These are phyloP conservation scores for Euura lappo DNA, from an alignment of 1,140 invertebrate genomes.

Conservation along the genomic window DNA sequence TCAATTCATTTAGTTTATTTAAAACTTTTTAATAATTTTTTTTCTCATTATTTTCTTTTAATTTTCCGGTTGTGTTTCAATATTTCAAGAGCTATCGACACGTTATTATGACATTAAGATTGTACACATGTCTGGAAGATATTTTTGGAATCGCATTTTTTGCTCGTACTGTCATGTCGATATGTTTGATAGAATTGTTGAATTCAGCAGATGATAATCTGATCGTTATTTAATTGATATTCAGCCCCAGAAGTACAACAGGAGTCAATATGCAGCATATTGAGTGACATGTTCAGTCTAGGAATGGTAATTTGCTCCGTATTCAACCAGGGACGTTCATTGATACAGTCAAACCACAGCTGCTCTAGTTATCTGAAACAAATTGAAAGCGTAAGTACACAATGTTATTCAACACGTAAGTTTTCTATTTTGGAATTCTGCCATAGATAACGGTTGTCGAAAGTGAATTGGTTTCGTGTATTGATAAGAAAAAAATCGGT, in stretches of 20 bases:
- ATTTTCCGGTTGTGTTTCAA: too few species aligned
- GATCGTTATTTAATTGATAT: conserved; percentile 15
- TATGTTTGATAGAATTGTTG: neutral
- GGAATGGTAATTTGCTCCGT: conserved; percentile 92
- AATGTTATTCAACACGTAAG: neutral
- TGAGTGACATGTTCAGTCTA: conserved; percentile 94
- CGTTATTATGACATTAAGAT: too few species aligned
- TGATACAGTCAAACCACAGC: conserved; percentile 90
- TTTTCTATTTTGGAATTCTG: neutral
- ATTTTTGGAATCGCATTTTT: too few species aligned
- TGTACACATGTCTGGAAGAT: too few species aligned
- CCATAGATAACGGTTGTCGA: too few species aligned
- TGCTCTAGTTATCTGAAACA: conserved; percentile 87
- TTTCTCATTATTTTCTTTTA: too few species aligned
- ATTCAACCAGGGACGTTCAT: conserved; percentile 85
- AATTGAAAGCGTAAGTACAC: conserved; percentile 81
- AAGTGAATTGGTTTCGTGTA: neutral
- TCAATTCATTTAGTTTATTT: too few species aligned
- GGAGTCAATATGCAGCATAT: conserved; percentile 79
- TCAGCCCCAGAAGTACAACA: conserved; percentile 89
- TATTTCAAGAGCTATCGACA: too few species aligned
- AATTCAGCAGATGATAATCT: too few species aligned
- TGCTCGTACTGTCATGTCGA: neutral
- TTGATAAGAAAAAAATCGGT: neutral
- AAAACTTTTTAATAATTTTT: too few species aligned